Percentiles rank a stretch among this genome's conserved stretches.
Conservation (phyloP, 2,888 invertebrate genomes). For the Alloscopus bannaensis region DNA sequence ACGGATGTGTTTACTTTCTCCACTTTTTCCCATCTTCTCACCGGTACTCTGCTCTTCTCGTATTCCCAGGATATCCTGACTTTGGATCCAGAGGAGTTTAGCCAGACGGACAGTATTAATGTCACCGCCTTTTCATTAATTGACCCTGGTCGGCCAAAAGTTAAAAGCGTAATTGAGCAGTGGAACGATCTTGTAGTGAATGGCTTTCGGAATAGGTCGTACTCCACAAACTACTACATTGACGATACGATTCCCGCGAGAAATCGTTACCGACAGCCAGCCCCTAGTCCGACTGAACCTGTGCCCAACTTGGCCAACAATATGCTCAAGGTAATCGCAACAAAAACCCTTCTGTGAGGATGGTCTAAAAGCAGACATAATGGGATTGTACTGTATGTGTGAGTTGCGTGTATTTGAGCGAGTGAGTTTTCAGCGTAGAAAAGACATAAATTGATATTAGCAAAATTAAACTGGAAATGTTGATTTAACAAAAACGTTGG, state of each 20-base stretch:
- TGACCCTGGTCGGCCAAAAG: constrained; percentile 87
- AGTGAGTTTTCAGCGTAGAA: too few relatives aligned
- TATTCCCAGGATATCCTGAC: constrained; percentile 88
- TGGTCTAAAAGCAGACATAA: too few relatives aligned
- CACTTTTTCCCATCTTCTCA: background rate
- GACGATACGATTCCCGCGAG: constrained; percentile 46
- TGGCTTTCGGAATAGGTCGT: constrained; percentile 66
- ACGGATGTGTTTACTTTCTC: background rate
- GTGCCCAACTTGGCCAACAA: constrained; percentile 66
- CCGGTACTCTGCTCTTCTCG: background rate
- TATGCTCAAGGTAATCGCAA: constrained; percentile 68
- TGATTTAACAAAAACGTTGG: too few relatives aligned
- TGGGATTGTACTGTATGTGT: too few relatives aligned
- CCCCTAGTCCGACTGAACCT: constrained; percentile 57
- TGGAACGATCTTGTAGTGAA: constrained; percentile 77
- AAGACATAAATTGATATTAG: too few relatives aligned
- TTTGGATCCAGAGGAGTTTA: constrained; percentile 94
- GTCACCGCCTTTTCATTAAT: constrained; percentile 94
- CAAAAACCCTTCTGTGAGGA: too few relatives aligned
- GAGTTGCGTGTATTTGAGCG: too few relatives aligned
- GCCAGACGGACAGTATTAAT: constrained; percentile 92
- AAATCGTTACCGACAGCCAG: constrained; percentile 49
- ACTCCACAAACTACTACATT: constrained; percentile 47
- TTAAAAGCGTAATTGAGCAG: constrained; percentile 85
- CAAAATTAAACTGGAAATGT: too few relatives aligned